Evolutionary conservation across 1,140 invertebrate genomes (phyloP).

Genomic region (Hetaerina americana): DNA sequence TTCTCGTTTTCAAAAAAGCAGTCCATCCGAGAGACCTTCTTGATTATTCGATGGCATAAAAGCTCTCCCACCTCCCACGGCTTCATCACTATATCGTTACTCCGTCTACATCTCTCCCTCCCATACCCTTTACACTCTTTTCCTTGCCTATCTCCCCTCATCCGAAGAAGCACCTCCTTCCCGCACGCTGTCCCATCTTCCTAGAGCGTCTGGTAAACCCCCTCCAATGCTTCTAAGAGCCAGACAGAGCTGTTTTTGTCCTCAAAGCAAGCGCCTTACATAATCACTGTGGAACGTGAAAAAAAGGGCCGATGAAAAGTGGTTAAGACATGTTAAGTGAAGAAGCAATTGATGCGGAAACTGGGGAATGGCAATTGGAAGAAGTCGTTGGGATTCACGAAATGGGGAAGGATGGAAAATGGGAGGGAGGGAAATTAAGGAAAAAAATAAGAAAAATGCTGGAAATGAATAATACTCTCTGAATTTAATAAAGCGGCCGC

Average conservation of each 20-base stretch:
- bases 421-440: too few relatives aligned
- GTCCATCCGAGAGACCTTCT: neutral
- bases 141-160: neutral
- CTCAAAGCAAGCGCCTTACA: neutral
- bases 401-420: too few relatives aligned
- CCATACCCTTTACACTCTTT: neutral
- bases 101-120: neutral
- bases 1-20: neutral
- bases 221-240: too few relatives aligned
- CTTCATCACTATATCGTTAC: too few relatives aligned
- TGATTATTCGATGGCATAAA: neutral
- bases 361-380: too few relatives aligned
- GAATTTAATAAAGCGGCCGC: too few relatives aligned
- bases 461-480: too few relatives aligned
- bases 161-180: neutral
- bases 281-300: neutral
- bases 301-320: neutral
- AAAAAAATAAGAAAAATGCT: too few relatives aligned
- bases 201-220: too few relatives aligned
- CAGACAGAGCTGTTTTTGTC: neutral
- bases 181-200: too few relatives aligned
- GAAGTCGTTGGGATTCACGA: too few relatives aligned
- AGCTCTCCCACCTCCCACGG: too few relatives aligned
- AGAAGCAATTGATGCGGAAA: neutral
- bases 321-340: neutral